Conservation (phyloP, 2,113 vertebrate genomes). For the Syngnathus floridae region DNA sequence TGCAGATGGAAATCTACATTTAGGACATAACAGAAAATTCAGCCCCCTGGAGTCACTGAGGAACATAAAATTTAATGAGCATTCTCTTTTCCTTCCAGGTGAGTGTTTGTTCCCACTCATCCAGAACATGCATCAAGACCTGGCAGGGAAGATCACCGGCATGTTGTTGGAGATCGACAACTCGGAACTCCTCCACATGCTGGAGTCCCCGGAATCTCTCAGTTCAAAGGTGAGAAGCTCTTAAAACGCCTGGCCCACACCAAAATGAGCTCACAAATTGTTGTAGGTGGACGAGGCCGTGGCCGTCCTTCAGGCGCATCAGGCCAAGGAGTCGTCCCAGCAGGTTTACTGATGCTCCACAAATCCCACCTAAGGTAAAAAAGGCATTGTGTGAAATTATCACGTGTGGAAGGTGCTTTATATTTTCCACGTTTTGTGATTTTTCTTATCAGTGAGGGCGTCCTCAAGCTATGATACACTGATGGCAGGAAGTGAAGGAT, state of each 20-base stretch:
- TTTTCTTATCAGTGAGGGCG: background rate
- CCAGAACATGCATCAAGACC: slow-evolving; percentile 91
- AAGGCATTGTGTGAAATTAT: too few relatives aligned
- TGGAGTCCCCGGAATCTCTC: slow-evolving; percentile 96
- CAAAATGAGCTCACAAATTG: background rate
- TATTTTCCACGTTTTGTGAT: background rate
- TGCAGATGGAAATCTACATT: too few relatives aligned
- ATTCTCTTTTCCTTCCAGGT: slow-evolving; percentile 63
- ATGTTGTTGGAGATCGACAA: slow-evolving; percentile 98
- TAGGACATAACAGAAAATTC: too few relatives aligned
- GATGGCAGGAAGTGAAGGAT: background rate
- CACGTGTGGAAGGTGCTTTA: too few relatives aligned
- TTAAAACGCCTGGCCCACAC: background rate
- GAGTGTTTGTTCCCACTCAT: slow-evolving; percentile 95
- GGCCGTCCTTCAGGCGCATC: slow-evolving; percentile 95
- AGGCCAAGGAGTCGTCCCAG: slow-evolving; percentile 95
- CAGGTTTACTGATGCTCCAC: slow-evolving; percentile 82
- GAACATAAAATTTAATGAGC: too few relatives aligned
- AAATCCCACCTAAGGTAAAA: slow-evolving; percentile 66
- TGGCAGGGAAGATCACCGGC: slow-evolving; percentile 97
- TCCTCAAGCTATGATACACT: too few relatives aligned
- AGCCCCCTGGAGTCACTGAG: too few relatives aligned
- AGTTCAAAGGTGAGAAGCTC: slow-evolving; percentile 82
- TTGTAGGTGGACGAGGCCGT: slow-evolving; percentile 94
- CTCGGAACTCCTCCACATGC: slow-evolving; percentile 97